These are phyloP conservation scores for Puffinus mauretanicus DNA, from an alignment of 2,113 vertebrate genomes.

Conservation along the genomic window DNA sequence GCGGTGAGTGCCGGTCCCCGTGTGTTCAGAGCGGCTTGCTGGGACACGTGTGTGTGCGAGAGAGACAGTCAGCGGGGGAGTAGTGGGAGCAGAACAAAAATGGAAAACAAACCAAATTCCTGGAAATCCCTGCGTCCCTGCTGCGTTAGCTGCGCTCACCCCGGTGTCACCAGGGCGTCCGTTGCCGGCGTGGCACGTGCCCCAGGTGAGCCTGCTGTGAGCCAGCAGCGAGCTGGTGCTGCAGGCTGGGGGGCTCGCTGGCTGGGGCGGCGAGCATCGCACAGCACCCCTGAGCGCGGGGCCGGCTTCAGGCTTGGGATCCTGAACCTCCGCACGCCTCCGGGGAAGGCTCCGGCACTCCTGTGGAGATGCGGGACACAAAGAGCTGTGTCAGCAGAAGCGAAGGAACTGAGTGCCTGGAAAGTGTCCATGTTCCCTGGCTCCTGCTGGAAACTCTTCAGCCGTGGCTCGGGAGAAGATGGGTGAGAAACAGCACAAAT, in stretches of 20 bases:
- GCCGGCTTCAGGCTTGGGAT: neutral
- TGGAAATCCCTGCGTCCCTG: neutral
- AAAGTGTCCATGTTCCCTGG: rapidly evolving
- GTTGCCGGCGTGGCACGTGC: rapidly evolving
- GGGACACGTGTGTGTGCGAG: rapidly evolving
- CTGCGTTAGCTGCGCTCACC: neutral
- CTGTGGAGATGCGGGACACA: neutral
- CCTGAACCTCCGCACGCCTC: neutral
- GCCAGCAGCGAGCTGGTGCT: neutral
- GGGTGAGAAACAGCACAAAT: neutral
- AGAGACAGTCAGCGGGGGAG: rapidly evolving
- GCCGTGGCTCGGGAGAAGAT: neutral
- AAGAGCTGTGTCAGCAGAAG: neutral
- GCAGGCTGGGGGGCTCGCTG: neutral
- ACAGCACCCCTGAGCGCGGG: neutral
- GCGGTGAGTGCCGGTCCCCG: neutral
- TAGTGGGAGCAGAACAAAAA: neutral
- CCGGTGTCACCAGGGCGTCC: neutral
- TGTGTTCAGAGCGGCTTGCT: neutral
- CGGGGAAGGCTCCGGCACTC: neutral
- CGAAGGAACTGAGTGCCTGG: neutral
- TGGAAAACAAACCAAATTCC: no score
- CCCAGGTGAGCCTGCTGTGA: neutral
- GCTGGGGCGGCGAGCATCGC: rapidly evolving
- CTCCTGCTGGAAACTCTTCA: neutral